Percentiles rank a stretch among this genome's conserved stretches.
These are phyloP conservation scores for Macrosoma leucophasiata DNA, from an alignment of 2,888 invertebrate species.

Conservation along the genomic window DNA sequence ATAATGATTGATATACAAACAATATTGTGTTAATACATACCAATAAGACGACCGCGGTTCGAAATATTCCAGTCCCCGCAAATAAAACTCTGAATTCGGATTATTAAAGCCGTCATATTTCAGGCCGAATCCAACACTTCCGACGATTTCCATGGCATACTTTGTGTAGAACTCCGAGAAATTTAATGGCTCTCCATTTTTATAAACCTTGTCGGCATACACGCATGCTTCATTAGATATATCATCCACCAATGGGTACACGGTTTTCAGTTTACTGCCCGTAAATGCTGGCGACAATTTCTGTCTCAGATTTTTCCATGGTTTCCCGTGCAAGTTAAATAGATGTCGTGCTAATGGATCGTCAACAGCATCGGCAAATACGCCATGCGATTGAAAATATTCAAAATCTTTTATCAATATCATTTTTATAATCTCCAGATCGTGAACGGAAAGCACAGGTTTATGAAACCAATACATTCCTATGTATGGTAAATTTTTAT, in stretches of 20 bases:
- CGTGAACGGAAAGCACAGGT: conserved; percentile 76
- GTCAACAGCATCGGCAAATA: conserved; percentile 74
- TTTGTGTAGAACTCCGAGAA: conserved; percentile 74
- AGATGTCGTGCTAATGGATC: conserved; percentile 78
- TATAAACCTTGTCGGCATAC: conserved; percentile 45
- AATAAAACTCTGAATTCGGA: conserved; percentile 69
- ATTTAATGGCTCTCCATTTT: conserved; percentile 54
- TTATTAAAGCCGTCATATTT: conserved; percentile 74
- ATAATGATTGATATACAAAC: background rate
- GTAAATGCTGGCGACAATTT: conserved; percentile 81
- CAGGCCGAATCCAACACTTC: conserved; percentile 78
- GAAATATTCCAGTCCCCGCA: conserved; percentile 60
- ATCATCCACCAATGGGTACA: conserved; percentile 76
- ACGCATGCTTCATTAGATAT: conserved; percentile 69
- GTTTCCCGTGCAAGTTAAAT: conserved; percentile 71
- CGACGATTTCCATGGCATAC: conserved; percentile 78
- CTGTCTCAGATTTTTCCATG: conserved; percentile 78
- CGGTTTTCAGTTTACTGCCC: conserved; percentile 78
- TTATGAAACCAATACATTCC: conserved; percentile 79
- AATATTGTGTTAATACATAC: conserved; percentile 37
- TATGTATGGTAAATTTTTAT: conserved; percentile 63
- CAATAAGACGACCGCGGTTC: conserved; percentile 51
- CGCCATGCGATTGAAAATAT: conserved; percentile 79
- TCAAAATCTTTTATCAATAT: conserved; percentile 78
- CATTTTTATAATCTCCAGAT: conserved; percentile 77